Conservation (phyloP, 2,113 vertebrate species). For the Naja naja region DNA sequence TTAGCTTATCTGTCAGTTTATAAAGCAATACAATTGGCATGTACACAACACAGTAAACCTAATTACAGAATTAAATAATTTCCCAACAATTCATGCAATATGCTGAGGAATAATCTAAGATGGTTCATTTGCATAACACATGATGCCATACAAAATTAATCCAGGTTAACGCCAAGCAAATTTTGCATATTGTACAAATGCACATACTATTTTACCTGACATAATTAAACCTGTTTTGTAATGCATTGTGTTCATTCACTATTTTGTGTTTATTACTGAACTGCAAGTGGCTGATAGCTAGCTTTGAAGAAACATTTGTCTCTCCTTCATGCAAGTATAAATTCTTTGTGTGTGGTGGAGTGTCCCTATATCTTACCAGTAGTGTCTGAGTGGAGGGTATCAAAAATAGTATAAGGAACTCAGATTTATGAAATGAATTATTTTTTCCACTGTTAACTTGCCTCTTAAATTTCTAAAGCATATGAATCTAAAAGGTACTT, state of each 20-base stretch:
- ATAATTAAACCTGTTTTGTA: not conserved
- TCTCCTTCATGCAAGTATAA: not conserved
- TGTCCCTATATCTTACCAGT: not conserved
- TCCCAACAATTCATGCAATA: not conserved
- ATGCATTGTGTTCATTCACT: not conserved
- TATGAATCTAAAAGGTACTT: not conserved
- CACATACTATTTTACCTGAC: not conserved
- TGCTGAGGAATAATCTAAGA: not conserved
- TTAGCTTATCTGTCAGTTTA: not conserved
- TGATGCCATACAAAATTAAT: not conserved
- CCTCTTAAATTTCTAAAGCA: not conserved
- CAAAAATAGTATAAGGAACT: not conserved
- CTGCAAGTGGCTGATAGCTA: not conserved
- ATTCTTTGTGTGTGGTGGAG: no score
- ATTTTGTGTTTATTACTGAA: not conserved
- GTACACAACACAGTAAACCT: not conserved
- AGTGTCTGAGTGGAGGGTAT: no score
- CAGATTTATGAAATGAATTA: not conserved
- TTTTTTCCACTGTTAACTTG: not conserved
- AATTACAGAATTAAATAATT: not conserved
- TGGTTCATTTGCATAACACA: not conserved
- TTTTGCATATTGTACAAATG: not conserved
- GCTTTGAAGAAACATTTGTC: not conserved
- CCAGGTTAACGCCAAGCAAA: not conserved
- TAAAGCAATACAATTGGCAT: not conserved